phyloP scores from a whole-genome alignment of 2,888 invertebrate genomes.

The Papilio gigon region DNA sequence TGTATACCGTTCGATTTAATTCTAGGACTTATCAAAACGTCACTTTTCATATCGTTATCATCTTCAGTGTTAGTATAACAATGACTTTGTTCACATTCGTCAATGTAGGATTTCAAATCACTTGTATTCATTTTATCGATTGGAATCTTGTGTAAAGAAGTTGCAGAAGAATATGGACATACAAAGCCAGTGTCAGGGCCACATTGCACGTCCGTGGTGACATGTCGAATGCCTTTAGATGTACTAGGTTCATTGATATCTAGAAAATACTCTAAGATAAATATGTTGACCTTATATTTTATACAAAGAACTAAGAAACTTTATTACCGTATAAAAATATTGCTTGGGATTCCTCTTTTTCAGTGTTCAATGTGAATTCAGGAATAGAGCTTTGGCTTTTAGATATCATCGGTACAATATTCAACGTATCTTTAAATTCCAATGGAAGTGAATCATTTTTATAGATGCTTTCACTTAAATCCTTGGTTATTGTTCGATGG shows the following conservation, averaged over 20 bases:
- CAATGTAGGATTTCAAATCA: conserved; percentile 36
- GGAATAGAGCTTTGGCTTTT: conserved; percentile 53
- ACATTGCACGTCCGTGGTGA: conserved; percentile 71
- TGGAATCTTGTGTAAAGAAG: conserved; percentile 40
- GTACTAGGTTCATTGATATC: conserved; percentile 77
- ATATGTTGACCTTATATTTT: background rate
- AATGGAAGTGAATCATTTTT: conserved; percentile 29
- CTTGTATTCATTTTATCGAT: conserved; percentile 6
- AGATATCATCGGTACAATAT: conserved; percentile 54
- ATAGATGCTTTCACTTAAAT: conserved; percentile 48
- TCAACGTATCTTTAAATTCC: conserved; percentile 53
- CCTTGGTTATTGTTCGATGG: conserved; percentile 62
- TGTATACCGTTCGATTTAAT: conserved; percentile 55
- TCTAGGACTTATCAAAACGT: conserved; percentile 50
- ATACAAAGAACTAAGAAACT: background rate
- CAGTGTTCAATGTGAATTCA: conserved; percentile 51
- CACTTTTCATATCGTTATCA: conserved; percentile 21
- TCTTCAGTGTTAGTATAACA: conserved; percentile 5
- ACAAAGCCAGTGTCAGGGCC: conserved; percentile 61
- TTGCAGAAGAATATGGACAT: conserved; percentile 55
- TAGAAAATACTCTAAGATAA: conserved; percentile 48
- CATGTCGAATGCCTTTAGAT: conserved; percentile 74
- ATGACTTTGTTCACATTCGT: conserved; percentile 43
- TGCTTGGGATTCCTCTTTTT: conserved; percentile 59
- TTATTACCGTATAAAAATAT: conserved; percentile 69